Percentiles rank a stretch among this genome's conserved stretches.
phyloP scores from a whole-genome alignment of 2,888 invertebrate genomes.

The Drosophila paranaensis region DNA sequence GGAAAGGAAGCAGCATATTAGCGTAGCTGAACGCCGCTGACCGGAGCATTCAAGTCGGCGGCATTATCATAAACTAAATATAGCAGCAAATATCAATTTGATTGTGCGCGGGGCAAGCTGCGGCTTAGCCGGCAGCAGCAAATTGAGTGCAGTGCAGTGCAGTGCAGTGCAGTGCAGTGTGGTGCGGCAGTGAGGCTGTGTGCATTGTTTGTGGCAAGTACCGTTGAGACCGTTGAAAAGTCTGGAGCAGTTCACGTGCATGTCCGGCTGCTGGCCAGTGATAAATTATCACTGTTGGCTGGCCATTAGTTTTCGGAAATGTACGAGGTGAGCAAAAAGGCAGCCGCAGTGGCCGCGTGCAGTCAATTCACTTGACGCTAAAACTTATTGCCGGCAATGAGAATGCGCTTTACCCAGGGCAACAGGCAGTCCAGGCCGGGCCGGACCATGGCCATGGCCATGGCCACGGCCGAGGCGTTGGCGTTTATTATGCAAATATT shows the following conservation, averaged over 20 bases:
- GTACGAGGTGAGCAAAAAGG: constrained; percentile 68
- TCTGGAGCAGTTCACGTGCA: constrained; percentile 48
- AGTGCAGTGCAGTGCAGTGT: constrained; percentile 28
- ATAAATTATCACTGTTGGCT: constrained; percentile 81
- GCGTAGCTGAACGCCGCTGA: constrained; percentile 23
- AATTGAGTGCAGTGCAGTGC: constrained; percentile 37
- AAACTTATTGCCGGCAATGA: constrained; percentile 76
- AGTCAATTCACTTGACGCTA: constrained; percentile 65
- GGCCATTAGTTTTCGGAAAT: constrained; percentile 79
- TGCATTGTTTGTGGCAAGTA: constrained; percentile 68
- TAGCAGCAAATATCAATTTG: constrained; percentile 81
- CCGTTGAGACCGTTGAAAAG: constrained; percentile 54
- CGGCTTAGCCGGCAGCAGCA: constrained; percentile 52
- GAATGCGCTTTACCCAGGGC: constrained; percentile 68
- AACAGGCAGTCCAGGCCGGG: constrained; percentile 10
- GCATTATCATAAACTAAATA: constrained; percentile 81
- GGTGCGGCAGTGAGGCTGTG: constrained; percentile 6
- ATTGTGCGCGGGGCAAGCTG: constrained; percentile 56
- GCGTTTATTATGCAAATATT: constrained; percentile 79
- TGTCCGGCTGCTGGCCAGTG: constrained; percentile 76
- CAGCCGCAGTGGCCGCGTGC: constrained; percentile 30
- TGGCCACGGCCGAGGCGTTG: constrained; percentile 60
- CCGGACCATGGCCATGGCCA: constrained; percentile 9
- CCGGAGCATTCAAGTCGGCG: constrained; percentile 47
- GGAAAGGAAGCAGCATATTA: constrained; percentile 70